Percentiles rank a stretch among this genome's conserved stretches.
phyloP scores from a whole-genome alignment of 2,888 invertebrate species.

The Cylindroiulus punctatus region DNA sequence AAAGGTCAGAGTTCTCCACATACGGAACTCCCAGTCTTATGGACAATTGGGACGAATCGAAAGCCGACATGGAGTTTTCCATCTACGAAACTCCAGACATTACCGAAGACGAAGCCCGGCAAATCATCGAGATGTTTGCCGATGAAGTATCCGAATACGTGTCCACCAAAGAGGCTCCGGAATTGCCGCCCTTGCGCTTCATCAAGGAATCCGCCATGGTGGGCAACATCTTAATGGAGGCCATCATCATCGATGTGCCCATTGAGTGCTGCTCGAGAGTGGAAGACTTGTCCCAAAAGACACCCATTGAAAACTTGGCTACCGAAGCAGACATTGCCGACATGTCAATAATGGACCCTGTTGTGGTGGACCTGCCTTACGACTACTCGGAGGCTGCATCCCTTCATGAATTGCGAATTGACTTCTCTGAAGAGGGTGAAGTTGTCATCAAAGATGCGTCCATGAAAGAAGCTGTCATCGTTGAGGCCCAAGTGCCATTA shows the following conservation, averaged over 20 bases:
- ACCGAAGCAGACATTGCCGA: constrained; percentile 89
- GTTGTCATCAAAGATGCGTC: constrained; percentile 47
- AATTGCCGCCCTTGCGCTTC: constrained; percentile 86
- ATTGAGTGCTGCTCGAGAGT: constrained; percentile 77
- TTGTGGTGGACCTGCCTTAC: constrained; percentile 58
- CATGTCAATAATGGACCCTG: constrained; percentile 71
- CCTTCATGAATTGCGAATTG: constrained; percentile 54
- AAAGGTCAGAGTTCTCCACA: constrained; percentile 57
- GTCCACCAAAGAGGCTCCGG: constrained; percentile 70
- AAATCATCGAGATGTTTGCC: constrained; percentile 94
- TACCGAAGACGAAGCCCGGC: constrained; percentile 89
- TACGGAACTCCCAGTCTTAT: constrained; percentile 58
- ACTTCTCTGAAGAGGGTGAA: constrained; percentile 46
- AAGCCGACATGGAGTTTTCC: constrained; percentile 67
- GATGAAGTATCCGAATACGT: constrained; percentile 91
- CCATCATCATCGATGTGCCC: constrained; percentile 87
- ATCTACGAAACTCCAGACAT: constrained; percentile 91
- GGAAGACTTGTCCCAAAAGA: constrained; percentile 64
- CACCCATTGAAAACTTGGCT: constrained; percentile 75
- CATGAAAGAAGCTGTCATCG: constrained; percentile 54
- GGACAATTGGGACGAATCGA: constrained; percentile 58
- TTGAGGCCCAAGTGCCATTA: constrained; percentile 53
- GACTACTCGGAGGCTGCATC: constrained; percentile 57
- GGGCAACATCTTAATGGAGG: constrained; percentile 88
- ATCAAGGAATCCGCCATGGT: constrained; percentile 89